Evolutionary conservation across 2,888 invertebrate genomes (phyloP), one percentile per base, ranked within the genome.

Genomic region (Synanthedon andrenaeformis): DNA sequence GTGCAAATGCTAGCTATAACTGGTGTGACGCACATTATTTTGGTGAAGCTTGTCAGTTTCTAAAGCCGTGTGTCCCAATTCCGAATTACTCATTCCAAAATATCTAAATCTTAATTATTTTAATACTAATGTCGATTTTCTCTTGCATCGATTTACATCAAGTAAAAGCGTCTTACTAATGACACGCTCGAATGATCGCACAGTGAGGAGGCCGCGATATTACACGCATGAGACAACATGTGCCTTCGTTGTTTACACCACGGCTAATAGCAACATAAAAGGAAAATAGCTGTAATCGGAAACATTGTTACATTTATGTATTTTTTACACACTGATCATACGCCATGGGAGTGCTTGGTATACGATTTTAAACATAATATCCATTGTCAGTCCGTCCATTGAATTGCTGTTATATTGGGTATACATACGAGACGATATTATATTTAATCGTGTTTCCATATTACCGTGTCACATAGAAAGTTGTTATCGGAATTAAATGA

Each of bases 321-420:
- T 68, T 66, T 60, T 73, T 74, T 74, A 74, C 72, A 76, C 74
- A 71, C 70, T 70, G 69, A 72, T 69, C 73, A 72, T 74, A 73
- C 56, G 61, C 57, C 60, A 54, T 56, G 52, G 53, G 55, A 60
- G 57, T 56, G 14, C 41, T 42, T 14, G 35, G 17, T 52, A 19
- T 11, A 49, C 52, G 12, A 19, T 28, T 52, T 52, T 35, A 45
- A 42, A 42, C 52, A 13, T 52, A 17, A 42, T 45, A 52, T 42
- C 52, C 42, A 13, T 35, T 35, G 35, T 35, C 35, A 45, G 14
- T 45, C 13, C 45, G 3, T 45, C 45, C 11, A 14, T 45, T 45
- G 14, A 45, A 10, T 45, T 3, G 14, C 8, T 13, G 13, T 13
- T 13, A 45, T 35, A 35, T 35, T 3, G 35, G 10, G 35, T 35